These are phyloP conservation scores for Agrilus planipennis DNA, from an alignment of 1,140 invertebrate species.

Conservation along the genomic window DNA sequence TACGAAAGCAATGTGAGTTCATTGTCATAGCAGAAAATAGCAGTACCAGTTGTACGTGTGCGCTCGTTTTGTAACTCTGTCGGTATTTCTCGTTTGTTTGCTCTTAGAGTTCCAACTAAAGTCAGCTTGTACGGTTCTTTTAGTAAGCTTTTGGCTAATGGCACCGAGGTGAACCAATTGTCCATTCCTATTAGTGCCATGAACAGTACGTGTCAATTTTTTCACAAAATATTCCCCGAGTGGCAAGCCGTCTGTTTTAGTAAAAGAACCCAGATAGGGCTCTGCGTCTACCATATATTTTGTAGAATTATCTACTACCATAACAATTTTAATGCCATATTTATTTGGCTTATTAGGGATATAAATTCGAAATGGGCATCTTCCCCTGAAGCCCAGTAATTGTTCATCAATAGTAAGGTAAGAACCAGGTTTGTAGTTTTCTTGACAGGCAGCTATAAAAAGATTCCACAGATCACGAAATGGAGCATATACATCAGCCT, in stretches of 20 bases:
- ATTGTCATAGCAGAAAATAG: constrained; percentile 6
- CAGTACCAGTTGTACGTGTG: neutral
- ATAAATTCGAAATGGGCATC: constrained; percentile 22
- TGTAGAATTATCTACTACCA: constrained; percentile 23
- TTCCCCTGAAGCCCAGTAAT: constrained; percentile 15
- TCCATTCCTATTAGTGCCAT: constrained; percentile 25
- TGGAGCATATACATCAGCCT: neutral
- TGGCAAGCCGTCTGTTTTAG: constrained; percentile 17
- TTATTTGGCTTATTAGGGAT: constrained; percentile 29
- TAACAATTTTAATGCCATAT: constrained; percentile 27
- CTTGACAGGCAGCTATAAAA: neutral
- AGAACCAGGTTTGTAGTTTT: constrained; percentile 7
- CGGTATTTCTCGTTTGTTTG: constrained; percentile 7
- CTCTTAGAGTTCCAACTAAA: constrained; percentile 5
- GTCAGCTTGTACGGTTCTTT: constrained; percentile 2
- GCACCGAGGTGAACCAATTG: constrained; percentile 4
- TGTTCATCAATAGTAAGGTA: constrained; percentile 7
- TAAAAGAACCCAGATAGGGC: constrained; percentile 27
- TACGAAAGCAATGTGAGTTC: constrained; percentile 7
- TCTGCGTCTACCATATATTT: constrained; percentile 28
- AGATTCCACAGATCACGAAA: neutral
- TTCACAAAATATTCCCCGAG: constrained; percentile 21
- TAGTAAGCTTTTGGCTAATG: neutral
- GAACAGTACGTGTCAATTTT: constrained; percentile 15
- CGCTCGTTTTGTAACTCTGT: constrained; percentile 1